A percentile compares a stretch with the other conserved stretches of the same genome.
Evolutionary conservation across 2,888 invertebrate genomes (phyloP).

Genomic region (Vanessa cardui): DNA sequence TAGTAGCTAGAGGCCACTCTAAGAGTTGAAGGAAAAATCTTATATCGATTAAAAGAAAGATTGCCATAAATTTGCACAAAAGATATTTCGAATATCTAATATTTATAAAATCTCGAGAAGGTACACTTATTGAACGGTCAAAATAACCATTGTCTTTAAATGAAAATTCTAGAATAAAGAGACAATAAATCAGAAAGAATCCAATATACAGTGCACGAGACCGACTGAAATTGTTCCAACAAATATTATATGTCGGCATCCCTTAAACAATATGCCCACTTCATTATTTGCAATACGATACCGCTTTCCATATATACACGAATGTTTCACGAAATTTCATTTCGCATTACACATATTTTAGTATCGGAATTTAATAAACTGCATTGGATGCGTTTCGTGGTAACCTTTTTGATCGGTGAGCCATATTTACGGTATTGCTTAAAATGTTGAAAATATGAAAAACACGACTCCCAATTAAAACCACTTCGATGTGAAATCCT

Average conservation of each 20-base stretch:
- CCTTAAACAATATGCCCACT: not conserved
- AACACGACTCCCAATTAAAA: conserved; percentile 1
- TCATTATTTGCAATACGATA: not conserved
- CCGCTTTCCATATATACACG: not conserved
- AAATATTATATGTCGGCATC: not conserved
- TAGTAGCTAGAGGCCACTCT: no score
- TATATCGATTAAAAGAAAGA: no score
- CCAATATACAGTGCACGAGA: no score
- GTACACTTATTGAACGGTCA: no score
- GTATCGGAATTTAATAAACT: conserved; percentile 22
- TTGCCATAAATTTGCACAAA: no score
- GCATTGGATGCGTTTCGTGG: conserved; percentile 14
- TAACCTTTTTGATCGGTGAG: conserved; percentile 19
- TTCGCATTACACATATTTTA: conserved; percentile 13
- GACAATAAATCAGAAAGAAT: no score
- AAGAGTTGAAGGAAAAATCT: no score
- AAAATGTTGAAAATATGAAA: conserved; percentile 2
- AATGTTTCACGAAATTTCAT: conserved; percentile 7
- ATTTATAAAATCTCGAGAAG: no score
- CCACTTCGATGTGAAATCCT: not conserved
- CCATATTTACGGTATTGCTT: conserved; percentile 15
- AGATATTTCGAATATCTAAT: no score
- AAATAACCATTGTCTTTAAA: no score
- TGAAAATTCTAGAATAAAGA: no score
- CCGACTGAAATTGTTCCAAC: no score